Evolutionary conservation across 2,888 invertebrate genomes (phyloP), one percentile per base, ranked within the genome.

Genomic region (Drosophila cyrtoloma): DNA sequence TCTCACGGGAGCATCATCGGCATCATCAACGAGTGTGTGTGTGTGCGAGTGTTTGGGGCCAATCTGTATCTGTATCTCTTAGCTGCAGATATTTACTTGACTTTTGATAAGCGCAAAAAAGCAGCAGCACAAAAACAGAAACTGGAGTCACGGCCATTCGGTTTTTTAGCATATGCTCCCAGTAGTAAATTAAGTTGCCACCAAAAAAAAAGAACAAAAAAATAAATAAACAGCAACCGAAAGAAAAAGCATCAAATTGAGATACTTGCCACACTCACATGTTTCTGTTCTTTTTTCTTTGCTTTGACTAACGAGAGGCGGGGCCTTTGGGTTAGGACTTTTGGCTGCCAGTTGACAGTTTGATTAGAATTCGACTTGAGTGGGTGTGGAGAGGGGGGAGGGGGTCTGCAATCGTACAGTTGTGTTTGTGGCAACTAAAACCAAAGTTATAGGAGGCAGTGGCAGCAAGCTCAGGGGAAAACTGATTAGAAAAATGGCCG

Each of bases 1-100:
- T 92, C 92, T 92, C 92, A 91, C 91, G 92, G 92, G 92, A 92
- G 75, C 89, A 91, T 77, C 75, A 73, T 69, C 67, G 67, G 68
- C 77, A 79, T 82, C 82, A 75, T 71, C 73, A 71, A 62, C 70
- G 57, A 74, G 66, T 44, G 78, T 57, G 37, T 50, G 55, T 33
- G 53, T 65, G 47, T n/a, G 62, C 59, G 47, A 16, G 57, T 58
- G 57, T 26, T 30, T 53, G 70, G 64, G 71, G 66, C 64, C 79
- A 64, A 79, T 74, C 86, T 76, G 75, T 80, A 80, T 78, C 65
- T 79, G 75, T 86, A 76, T 89, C 75, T 76, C 68, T 84, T 82
- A 80, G 80, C 75, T 80, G 75, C 87, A 86, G 89, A 89, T 81
- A 86, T 82, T 86, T 89, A 81, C 85, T 85, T 83, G 76, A 77